A percentile compares a stretch with the other conserved stretches of the same genome.
phyloP scores from a whole-genome alignment of 2,888 invertebrate species.

The Serripes groenlandicus region DNA sequence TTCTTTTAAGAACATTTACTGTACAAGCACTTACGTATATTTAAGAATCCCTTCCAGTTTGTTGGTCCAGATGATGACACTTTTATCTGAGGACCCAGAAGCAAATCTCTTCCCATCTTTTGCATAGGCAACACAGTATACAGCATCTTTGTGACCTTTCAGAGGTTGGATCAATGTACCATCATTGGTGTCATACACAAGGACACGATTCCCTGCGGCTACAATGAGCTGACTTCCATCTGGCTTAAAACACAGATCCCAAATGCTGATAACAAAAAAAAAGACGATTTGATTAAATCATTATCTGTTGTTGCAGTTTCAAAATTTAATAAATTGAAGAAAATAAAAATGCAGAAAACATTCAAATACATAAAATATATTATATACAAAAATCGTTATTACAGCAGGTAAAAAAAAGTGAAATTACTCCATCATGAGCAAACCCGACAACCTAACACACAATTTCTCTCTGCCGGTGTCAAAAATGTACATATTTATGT shows the following conservation, averaged over 20 bases:
- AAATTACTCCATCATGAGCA: no score
- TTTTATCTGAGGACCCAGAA: slow-evolving; percentile 98
- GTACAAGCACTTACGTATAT: slow-evolving; percentile 92
- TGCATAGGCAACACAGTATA: slow-evolving; percentile 96
- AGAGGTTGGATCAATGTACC: slow-evolving; percentile 96
- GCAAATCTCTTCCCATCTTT: slow-evolving; percentile 98
- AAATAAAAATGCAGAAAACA: no score
- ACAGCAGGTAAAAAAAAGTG: no score
- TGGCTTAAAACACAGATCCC: slow-evolving; percentile 97
- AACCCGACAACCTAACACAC: no score
- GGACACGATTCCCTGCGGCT: slow-evolving; percentile 96
- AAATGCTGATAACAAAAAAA: slow-evolving; percentile 90
- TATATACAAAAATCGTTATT: no score
- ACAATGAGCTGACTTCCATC: slow-evolving; percentile 97
- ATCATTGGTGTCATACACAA: slow-evolving; percentile 97
- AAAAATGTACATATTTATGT: no score
- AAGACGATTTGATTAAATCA: no score
- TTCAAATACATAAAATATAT: no score
- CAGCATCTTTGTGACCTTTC: slow-evolving; percentile 98
- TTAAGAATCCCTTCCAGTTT: slow-evolving; percentile 98
- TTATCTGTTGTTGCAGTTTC: no score
- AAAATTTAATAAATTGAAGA: no score
- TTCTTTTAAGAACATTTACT: neutral
- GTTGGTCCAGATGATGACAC: slow-evolving; percentile 98
- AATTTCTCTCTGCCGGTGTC: no score